phyloP scores from a whole-genome alignment of 2,797 vertebrate species.

The Enteromius treurensis region DNA sequence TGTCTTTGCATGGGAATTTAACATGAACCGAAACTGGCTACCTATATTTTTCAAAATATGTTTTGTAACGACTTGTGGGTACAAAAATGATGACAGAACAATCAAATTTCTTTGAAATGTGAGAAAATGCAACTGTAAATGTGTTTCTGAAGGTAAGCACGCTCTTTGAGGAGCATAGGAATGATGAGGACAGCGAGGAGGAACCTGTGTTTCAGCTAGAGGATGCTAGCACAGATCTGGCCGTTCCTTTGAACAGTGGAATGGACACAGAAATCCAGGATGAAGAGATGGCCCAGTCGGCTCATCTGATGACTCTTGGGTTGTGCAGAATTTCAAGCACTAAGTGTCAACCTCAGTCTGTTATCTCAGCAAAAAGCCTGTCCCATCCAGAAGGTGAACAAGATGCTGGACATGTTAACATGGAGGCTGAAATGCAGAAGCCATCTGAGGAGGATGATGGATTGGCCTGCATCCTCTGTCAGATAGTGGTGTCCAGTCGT shows the following conservation, averaged over 20 bases:
- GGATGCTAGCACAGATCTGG: slow-evolving; percentile 52
- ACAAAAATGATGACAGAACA: not conserved
- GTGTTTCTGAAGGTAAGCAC: slow-evolving; percentile 71
- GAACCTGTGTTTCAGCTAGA: slow-evolving; percentile 67
- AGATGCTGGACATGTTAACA: slow-evolving; percentile 35
- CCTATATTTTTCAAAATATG: not conserved
- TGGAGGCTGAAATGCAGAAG: slow-evolving; percentile 50
- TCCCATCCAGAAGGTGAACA: not conserved
- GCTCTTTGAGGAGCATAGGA: slow-evolving; percentile 70
- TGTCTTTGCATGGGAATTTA: not conserved
- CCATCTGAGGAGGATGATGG: slow-evolving; percentile 45
- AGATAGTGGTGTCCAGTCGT: slow-evolving; percentile 40
- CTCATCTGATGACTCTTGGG: slow-evolving; percentile 77
- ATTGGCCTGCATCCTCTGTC: slow-evolving; percentile 55
- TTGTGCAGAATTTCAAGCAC: slow-evolving; percentile 69
- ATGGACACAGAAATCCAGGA: slow-evolving; percentile 62
- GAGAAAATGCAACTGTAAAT: not conserved
- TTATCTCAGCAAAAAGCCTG: not conserved
- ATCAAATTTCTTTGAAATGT: not conserved
- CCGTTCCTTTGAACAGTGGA: slow-evolving; percentile 59
- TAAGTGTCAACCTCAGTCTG: slow-evolving; percentile 55
- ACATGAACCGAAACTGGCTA: not conserved
- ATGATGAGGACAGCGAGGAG: slow-evolving; percentile 57
- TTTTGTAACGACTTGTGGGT: not conserved
- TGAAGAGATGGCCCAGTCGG: slow-evolving; percentile 72